phyloP scores from a whole-genome alignment of 2,888 invertebrate genomes.

The Chaetoderma sp. region DNA sequence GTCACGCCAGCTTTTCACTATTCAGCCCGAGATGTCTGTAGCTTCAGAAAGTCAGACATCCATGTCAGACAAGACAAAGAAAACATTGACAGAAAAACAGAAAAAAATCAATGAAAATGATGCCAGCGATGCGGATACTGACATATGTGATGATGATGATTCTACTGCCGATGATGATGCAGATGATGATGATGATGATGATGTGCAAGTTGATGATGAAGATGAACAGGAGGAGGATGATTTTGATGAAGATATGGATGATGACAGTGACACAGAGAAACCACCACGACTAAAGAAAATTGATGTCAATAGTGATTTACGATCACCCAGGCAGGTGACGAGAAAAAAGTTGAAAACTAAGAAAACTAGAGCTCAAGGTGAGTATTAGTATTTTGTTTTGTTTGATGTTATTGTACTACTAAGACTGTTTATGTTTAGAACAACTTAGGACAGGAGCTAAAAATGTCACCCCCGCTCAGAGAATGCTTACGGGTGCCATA shows the following conservation, averaged over 20 bases:
- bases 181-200: slow-evolving; percentile 16
- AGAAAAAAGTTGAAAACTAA: slow-evolving; percentile 19
- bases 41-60: neutral
- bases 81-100: neutral
- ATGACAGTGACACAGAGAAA: slow-evolving; percentile 20
- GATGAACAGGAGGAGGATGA: slow-evolving; percentile 28
- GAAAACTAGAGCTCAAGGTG: slow-evolving; percentile 17
- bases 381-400: too few relatives aligned
- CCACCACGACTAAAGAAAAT: too few relatives aligned
- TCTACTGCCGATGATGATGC: slow-evolving; percentile 23
- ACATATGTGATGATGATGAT: slow-evolving; percentile 32
- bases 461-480: too few relatives aligned
- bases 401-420: too few relatives aligned
- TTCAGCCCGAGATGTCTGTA: neutral
- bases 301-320: too few relatives aligned
- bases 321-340: slow-evolving; percentile 3
- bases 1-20: slow-evolving; percentile 41
- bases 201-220: too few relatives aligned
- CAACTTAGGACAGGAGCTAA: too few relatives aligned
- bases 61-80: neutral
- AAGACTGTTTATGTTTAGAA: too few relatives aligned
- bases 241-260: slow-evolving; percentile 13
- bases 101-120: slow-evolving; percentile 24
- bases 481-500: too few relatives aligned
- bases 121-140: slow-evolving; percentile 27